Conservation (phyloP, 1,140 invertebrate species). For the Heliconius nattereri region DNA sequence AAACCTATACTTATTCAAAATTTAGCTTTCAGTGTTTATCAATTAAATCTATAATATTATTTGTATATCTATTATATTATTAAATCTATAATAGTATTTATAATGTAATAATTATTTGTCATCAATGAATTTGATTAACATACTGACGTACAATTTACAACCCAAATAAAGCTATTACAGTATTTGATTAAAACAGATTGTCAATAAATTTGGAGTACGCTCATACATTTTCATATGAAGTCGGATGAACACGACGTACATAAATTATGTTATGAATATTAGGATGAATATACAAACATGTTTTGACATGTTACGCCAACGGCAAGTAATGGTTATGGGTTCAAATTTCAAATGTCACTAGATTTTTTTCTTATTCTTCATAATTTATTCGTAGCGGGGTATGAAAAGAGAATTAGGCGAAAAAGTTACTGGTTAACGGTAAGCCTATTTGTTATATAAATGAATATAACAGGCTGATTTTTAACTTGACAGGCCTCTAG, state of each 20-base stretch:
- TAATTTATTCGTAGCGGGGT: no score
- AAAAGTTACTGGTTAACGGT: no score
- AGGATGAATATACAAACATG: neutral
- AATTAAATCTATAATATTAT: no score
- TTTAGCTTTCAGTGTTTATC: neutral
- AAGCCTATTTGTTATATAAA: no score
- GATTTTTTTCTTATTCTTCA: no score
- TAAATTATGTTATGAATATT: conserved; percentile 1
- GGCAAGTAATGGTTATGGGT: neutral
- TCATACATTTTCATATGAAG: conserved; percentile 12
- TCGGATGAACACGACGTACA: neutral
- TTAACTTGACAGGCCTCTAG: no score
- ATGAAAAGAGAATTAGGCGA: no score
- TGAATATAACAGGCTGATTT: no score
- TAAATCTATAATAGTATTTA: no score
- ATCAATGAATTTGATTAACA: neutral
- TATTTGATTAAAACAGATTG: conserved; percentile 3
- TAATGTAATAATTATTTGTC: no score
- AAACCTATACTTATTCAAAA: neutral
- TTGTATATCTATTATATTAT: no score
- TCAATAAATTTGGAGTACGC: neutral
- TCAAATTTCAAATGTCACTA: neutral
- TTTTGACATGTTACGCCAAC: neutral
- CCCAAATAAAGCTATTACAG: conserved; percentile 1
- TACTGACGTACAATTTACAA: neutral